phyloP scores from a whole-genome alignment of 2,113 vertebrate species.

The Eolophus roseicapilla region DNA sequence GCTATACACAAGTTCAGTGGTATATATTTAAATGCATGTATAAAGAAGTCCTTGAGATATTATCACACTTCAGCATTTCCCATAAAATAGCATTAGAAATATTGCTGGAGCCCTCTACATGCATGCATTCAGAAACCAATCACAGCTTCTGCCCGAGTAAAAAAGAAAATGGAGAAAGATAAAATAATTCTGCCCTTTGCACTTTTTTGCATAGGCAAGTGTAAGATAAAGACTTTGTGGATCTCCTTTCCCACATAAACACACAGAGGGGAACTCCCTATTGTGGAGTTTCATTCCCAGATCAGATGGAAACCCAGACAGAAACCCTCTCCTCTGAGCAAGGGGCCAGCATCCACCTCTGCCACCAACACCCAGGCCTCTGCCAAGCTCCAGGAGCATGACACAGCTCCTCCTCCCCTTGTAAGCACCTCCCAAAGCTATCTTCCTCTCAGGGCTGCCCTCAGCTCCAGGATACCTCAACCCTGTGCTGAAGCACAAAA shows the following conservation, averaged over 20 bases:
- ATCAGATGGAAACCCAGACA: neutral
- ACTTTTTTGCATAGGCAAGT: neutral
- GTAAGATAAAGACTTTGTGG: neutral
- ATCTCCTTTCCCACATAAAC: neutral
- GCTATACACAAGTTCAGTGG: neutral
- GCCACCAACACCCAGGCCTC: neutral
- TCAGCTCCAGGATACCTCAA: neutral
- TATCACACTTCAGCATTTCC: neutral
- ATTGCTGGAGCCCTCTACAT: neutral
- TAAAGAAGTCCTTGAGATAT: neutral
- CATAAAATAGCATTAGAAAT: neutral
- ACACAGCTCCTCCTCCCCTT: neutral
- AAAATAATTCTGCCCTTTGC: neutral
- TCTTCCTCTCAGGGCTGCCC: fast-evolving
- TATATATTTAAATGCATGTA: neutral
- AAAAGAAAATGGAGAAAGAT: neutral
- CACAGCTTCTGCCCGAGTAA: neutral
- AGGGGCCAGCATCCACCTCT: neutral
- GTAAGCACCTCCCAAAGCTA: neutral
- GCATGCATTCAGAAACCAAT: neutral
- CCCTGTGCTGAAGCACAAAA: neutral
- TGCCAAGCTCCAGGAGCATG: fast-evolving
- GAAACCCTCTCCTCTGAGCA: neutral
- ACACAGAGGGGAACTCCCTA: neutral
- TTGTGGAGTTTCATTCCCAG: neutral